Evolutionary conservation across 2,113 vertebrate species (phyloP).

Genomic region (Psammodynastes pulverulentus): DNA sequence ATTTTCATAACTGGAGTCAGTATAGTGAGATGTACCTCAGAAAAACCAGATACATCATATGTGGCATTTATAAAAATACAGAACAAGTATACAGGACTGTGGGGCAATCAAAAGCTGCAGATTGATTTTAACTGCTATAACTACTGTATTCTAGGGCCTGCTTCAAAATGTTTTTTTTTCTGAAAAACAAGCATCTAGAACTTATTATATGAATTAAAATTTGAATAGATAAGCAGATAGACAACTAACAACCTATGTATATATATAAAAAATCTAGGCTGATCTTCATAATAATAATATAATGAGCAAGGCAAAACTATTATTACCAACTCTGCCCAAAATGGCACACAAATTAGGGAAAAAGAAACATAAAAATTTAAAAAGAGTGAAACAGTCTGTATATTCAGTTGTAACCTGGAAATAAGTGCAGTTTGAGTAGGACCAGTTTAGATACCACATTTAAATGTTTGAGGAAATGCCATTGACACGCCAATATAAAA

Average conservation of each 20-base stretch:
- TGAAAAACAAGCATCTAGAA: not conserved
- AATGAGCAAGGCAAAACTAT: not conserved
- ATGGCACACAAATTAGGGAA: not conserved
- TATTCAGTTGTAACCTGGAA: not conserved
- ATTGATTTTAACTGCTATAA: constrained; percentile 52
- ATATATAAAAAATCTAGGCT: not conserved
- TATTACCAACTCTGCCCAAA: not conserved
- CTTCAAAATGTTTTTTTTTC: constrained; percentile 19
- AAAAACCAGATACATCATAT: constrained; percentile 42
- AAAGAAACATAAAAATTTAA: not conserved
- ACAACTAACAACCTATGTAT: not conserved
- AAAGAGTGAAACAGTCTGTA: not conserved
- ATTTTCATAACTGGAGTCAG: constrained; percentile 50
- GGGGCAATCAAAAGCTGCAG: constrained; percentile 12
- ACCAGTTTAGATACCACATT: not conserved
- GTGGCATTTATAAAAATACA: constrained; percentile 44
- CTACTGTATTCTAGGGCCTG: constrained; percentile 30
- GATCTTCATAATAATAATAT: not conserved
- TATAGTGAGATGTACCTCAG: constrained; percentile 32
- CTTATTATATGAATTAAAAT: not conserved
- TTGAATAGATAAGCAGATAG: not conserved
- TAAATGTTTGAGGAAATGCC: not conserved
- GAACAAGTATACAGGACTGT: constrained; percentile 4
- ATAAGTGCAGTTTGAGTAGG: not conserved
- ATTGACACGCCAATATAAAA: not conserved